Evolutionary conservation across 2,888 invertebrate species (phyloP).

Genomic region (Brachynemurus nebulosus): DNA sequence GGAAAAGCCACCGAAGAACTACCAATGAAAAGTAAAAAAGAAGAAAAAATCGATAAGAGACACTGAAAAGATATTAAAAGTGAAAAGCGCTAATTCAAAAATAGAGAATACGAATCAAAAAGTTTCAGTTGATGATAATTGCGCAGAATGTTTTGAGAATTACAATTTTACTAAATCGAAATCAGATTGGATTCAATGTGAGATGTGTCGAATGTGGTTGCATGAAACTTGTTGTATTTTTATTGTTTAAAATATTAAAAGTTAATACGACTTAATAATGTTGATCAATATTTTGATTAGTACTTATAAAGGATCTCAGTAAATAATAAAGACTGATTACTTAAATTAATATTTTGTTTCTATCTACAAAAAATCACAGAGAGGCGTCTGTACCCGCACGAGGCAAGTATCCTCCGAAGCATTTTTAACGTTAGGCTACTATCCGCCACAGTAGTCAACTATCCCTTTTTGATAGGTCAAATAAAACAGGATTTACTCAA

Average conservation of each 20-base stretch:
- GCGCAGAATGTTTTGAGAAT: conserved; percentile 15
- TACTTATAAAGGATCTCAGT: conserved; percentile 12
- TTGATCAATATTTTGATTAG: conserved; percentile 5
- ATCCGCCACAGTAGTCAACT: conserved; percentile 2
- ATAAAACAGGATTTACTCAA: neutral
- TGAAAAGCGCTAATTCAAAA: conserved; percentile 15
- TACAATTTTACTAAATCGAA: conserved; percentile 18
- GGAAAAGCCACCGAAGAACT: conserved; percentile 14
- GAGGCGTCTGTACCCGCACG: neutral
- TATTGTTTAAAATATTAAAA: no score
- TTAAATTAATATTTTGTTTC: neutral
- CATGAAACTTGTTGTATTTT: conserved; percentile 13
- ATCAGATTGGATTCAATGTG: conserved; percentile 15
- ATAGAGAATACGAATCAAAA: conserved; percentile 6
- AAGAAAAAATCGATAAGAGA: conserved; percentile 14
- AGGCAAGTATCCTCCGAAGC: conserved; percentile 2
- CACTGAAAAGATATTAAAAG: conserved; percentile 16
- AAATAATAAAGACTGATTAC: conserved; percentile 12
- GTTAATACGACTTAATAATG: no score
- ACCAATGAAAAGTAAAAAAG: conserved; percentile 11
- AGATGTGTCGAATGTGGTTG: conserved; percentile 12
- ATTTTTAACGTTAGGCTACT: conserved; percentile 3
- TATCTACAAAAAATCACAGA: neutral
- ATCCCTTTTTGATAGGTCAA: conserved; percentile 1
- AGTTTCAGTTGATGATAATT: conserved; percentile 2